Base-by-base conservation (phyloP, 2,113 vertebrate genomes). In the Taxidea taxus region DNA sequence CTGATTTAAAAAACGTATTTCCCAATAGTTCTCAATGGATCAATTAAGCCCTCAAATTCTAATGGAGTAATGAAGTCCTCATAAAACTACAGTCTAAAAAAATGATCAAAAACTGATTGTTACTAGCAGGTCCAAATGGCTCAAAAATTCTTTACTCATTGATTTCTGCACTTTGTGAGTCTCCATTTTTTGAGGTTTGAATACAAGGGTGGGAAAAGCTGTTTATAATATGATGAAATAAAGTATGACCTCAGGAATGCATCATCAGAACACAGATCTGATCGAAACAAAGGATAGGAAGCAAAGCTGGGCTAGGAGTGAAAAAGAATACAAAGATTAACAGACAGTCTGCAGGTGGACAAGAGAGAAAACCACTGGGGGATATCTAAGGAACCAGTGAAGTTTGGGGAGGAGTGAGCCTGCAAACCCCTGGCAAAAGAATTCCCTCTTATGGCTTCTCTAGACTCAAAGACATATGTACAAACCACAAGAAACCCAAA, bases 401-500 rank as follows among this genome's bases (percentile, higher is more conserved):
- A 31, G 31, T 92, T 4, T 84, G 7, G 56, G 44, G 5, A 51
- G 70, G 44, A 93, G 34, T 74, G 18, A 84, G 25, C 18, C 44
- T 51, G 39, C 4, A 74, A 56, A 86, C 54, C 29, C 29, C 49
- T 54, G 13, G n/a, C 49, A n/a, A 83, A 86, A 93, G 34, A 7
- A 90, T 25, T 75, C 42, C 51, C 60, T 91, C 42, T 29, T 49
- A 39, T 0, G 14, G 77, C 89, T 94, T 91, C 78, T 93, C 83
- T 72, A 95, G 44, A 92, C 34, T 88, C 37, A 81, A 95, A 93
- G 70, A 93, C 51, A 95, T 4, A 92, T 4, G 77, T 23, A 72
- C 25, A 84, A 81, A 96, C 37, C 58, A 20, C 23, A 91, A 94
- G 0, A 2, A 89, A 96, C 18, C 96, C 95, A 98, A 96, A 97